Conservation (phyloP, 2,113 vertebrate species). For the Eudyptes chrysolophus region DNA sequence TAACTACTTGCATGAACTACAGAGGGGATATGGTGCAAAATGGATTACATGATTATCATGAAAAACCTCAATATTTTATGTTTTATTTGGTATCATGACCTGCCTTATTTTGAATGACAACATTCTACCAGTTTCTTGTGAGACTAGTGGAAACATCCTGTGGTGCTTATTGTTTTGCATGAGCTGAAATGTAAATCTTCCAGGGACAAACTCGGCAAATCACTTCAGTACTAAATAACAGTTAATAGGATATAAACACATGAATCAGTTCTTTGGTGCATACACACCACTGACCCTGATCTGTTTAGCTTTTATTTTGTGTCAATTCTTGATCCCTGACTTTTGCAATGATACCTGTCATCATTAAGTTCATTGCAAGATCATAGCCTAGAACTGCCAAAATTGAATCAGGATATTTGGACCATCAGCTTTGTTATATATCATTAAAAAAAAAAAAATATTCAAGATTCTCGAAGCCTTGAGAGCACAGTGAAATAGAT, state of each 20-base stretch:
- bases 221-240: neutral
- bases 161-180: neutral
- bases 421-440: neutral
- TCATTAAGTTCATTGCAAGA: neutral
- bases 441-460: neutral
- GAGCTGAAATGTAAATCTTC: neutral
- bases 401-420: neutral
- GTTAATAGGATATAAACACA: neutral
- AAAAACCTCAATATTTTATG: neutral
- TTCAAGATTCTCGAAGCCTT: neutral
- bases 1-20: neutral
- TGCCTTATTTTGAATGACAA: neutral
- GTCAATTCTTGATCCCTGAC: neutral
- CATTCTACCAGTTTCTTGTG: neutral
- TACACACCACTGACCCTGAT: neutral
- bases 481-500: neutral
- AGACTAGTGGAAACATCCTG: neutral
- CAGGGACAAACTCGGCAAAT: neutral
- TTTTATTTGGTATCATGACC: neutral
- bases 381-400: neutral
- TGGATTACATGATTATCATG: neutral
- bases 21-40: neutral
- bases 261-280: neutral
- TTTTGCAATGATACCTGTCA: neutral
- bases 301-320: neutral